Evolutionary conservation across 2,797 vertebrate genomes (phyloP).

Genomic region (Sciurus vulgaris): DNA sequence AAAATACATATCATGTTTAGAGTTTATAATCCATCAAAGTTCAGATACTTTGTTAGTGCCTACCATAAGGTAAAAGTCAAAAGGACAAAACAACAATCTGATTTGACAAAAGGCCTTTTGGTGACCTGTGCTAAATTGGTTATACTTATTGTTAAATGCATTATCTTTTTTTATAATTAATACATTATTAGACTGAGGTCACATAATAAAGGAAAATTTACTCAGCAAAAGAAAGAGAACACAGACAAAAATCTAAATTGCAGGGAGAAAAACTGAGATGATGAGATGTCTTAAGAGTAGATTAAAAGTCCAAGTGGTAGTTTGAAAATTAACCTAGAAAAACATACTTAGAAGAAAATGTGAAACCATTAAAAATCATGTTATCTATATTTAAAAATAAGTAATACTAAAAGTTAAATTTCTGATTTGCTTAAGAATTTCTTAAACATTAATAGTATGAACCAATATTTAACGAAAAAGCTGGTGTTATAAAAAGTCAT

Average conservation of each 20-base stretch:
- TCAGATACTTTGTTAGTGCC: conserved; percentile 88
- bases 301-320: conserved; percentile 67
- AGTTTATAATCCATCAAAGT: conserved; percentile 89
- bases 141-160: conserved; percentile 89
- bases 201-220: conserved; percentile 81
- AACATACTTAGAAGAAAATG: conserved; percentile 56
- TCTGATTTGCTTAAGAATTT: conserved; percentile 51
- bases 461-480: conserved; percentile 51
- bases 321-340: conserved; percentile 57
- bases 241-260: conserved; percentile 63
- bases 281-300: conserved; percentile 77
- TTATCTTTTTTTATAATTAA: conserved; percentile 88
- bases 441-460: conserved; percentile 34
- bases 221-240: conserved; percentile 80
- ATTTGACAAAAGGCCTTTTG: conserved; percentile 90
- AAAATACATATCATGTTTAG: conserved; percentile 91
- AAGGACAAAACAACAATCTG: conserved; percentile 90
- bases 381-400: conserved; percentile 60
- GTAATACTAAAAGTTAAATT: conserved; percentile 50
- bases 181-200: conserved; percentile 87
- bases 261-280: conserved; percentile 77
- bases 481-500: neutral
- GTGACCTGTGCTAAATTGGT: conserved; percentile 88
- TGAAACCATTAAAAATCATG: conserved; percentile 55
- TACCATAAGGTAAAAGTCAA: conserved; percentile 90